Evolutionary conservation across 53 echinoderm and acorn worm genomes (phyloP), one percentile per base, ranked within the genome.

Genomic region (Astropecten irregularis): DNA sequence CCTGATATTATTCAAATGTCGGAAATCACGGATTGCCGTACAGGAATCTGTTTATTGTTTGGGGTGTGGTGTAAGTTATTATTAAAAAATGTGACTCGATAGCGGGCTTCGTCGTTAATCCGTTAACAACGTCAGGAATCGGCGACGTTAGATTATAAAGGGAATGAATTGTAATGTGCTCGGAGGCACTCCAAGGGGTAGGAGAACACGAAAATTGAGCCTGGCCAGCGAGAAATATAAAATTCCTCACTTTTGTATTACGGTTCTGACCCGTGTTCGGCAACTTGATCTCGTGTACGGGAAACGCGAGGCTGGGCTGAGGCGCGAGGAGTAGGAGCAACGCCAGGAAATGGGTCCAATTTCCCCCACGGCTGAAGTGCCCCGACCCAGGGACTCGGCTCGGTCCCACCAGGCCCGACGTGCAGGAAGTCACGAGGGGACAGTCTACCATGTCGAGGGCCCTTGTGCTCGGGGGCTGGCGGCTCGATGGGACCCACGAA

Each of bases 391-490:
- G 79, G 79, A 60, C 44, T 62, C 40, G 40, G 22, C 60, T 9
- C 36, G 59, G 42, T 61, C 61, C 79, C 79, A 79, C 61, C 44
- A 35, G 79, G 79, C 42, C 32, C 42, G 33, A 29, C 60, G 49
- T 47, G 79, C 79, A 79, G 79, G 79, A 79, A 79, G 62, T 79
- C 79, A 79, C 79, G 62, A 79, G 79, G 79, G 79, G 79, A 79
- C 79, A n/a, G 62, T 42, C 79, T 79, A 61, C 61, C 79, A 62
- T 60, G 79, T 79, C 79, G 79, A 79, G 79, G 62, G 61, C 61
- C 42, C 79, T 79, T 79, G 61, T 79, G 62, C 62, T 79, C 23
- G 79, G 79, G 79, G 76, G 76, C 76, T 54, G 39, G 42, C 22
- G 55, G 76, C 58, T 76, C 76, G 76, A 76, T 36, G 76, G 76